Conservation (phyloP, 2,113 vertebrate species). For the Podarcis raffonei region DNA sequence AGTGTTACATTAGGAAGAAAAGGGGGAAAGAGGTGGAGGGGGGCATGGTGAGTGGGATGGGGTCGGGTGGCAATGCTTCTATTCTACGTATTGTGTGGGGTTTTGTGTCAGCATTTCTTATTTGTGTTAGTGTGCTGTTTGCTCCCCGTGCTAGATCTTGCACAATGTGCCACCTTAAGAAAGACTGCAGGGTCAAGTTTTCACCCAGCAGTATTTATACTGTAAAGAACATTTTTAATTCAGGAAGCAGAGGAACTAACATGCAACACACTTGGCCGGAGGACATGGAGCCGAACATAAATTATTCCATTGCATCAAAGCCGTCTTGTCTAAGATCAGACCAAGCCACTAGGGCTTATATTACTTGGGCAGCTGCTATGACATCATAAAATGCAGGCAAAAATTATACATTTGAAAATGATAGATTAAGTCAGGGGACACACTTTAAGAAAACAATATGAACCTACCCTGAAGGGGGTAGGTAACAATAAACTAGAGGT, state of each 20-base stretch:
- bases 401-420: conserved; percentile 55
- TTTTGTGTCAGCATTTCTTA: too few relatives aligned
- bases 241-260: conserved; percentile 14
- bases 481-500: conserved; percentile 46
- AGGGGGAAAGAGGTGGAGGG: too few relatives aligned
- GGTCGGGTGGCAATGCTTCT: too few relatives aligned
- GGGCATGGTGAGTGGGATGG: too few relatives aligned
- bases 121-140: background rate
- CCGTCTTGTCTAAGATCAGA: conserved; percentile 50
- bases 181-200: background rate
- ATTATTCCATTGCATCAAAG: conserved; percentile 45
- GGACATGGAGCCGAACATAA: conserved; percentile 43
- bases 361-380: conserved; percentile 42
- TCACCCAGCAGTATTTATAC: conserved; percentile 21
- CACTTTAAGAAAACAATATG: conserved; percentile 63
- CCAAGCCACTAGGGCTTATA: conserved; percentile 33
- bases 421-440: conserved; percentile 39
- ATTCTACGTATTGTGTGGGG: too few relatives aligned
- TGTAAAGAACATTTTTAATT: conserved; percentile 16
- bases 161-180: background rate
- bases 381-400: conserved; percentile 31
- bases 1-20: too few relatives aligned
- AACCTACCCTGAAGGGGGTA: conserved; percentile 43
- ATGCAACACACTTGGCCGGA: conserved; percentile 24
- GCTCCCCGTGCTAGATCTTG: background rate